These are phyloP conservation scores for Solea senegalensis DNA, from an alignment of 2,113 vertebrate genomes.

Conservation along the genomic window DNA sequence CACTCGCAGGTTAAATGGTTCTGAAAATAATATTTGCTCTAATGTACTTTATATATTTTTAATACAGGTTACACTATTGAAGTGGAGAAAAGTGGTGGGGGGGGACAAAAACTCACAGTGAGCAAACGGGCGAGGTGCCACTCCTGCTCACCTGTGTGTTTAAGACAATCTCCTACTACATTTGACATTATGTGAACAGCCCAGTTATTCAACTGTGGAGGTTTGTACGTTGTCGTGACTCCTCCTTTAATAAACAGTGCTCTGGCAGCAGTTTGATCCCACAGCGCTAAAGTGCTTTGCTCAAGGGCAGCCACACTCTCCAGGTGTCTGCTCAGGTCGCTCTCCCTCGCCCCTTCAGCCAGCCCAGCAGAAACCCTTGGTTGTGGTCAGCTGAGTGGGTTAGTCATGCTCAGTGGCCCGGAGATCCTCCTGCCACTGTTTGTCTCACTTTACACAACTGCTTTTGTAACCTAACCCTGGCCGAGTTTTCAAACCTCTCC, in stretches of 20 bases:
- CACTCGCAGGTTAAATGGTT: no score
- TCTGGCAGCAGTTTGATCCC: not conserved
- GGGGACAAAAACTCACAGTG: no score
- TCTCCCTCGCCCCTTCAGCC: conserved; percentile 1
- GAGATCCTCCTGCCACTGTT: conserved; percentile 30
- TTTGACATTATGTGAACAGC: no score
- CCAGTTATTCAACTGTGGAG: no score
- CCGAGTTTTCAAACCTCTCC: not conserved
- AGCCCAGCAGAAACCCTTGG: conserved; percentile 12
- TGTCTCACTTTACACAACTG: not conserved
- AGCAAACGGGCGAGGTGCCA: no score
- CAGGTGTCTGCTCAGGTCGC: conserved; percentile 8
- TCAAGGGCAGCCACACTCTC: conserved; percentile 1
- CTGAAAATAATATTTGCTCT: no score
- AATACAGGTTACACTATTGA: no score
- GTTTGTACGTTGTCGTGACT: not conserved
- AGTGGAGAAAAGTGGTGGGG: no score
- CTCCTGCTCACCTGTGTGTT: no score
- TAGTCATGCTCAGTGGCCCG: conserved; percentile 47
- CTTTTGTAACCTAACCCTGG: not conserved
- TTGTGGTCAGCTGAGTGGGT: conserved; percentile 51
- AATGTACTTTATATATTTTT: no score
- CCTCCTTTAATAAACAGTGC: not conserved
- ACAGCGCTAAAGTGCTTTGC: not conserved
- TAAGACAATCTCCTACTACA: no score